phyloP scores from a whole-genome alignment of 2,797 vertebrate genomes.

The Serranus cabrilla region DNA sequence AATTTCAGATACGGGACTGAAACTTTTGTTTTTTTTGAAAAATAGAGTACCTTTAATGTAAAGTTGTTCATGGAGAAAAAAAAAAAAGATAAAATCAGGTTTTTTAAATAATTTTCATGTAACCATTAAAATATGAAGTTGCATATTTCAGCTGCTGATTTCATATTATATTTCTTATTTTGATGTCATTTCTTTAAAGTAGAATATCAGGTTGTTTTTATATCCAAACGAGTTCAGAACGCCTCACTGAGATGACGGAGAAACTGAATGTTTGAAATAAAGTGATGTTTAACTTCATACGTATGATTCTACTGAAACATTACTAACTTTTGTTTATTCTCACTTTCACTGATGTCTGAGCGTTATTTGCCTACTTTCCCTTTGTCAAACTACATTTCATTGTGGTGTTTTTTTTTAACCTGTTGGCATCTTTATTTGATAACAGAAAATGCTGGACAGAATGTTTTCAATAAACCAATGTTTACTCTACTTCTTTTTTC shows the following conservation, averaged over 20 bases:
- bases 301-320: constrained; percentile 43
- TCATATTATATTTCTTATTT: constrained; percentile 51
- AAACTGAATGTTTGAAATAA: constrained; percentile 46
- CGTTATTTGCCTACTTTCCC: constrained; percentile 28
- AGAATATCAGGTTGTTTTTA: constrained; percentile 64
- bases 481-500: constrained; percentile 66
- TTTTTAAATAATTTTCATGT: constrained; percentile 67
- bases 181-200: constrained; percentile 52
- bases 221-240: constrained; percentile 34
- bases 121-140: constrained; percentile 43
- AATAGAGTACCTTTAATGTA: constrained; percentile 83
- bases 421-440: constrained; percentile 71
- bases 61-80: constrained; percentile 67
- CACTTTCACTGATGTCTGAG: constrained; percentile 36
- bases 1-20: constrained; percentile 66
- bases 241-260: constrained; percentile 29
- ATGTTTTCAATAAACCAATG: constrained; percentile 86
- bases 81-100: constrained; percentile 71
- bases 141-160: constrained; percentile 66
- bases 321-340: constrained; percentile 42
- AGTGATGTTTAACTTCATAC: constrained; percentile 43
- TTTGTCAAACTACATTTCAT: constrained; percentile 47
- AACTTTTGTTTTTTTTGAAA: constrained; percentile 47
- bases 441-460: constrained; percentile 77
- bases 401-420: constrained; percentile 54